A percentile compares a stretch with the other conserved stretches of the same genome.
Conservation (phyloP, 1,140 invertebrate genomes). For the Drosophila ananassae region DNA sequence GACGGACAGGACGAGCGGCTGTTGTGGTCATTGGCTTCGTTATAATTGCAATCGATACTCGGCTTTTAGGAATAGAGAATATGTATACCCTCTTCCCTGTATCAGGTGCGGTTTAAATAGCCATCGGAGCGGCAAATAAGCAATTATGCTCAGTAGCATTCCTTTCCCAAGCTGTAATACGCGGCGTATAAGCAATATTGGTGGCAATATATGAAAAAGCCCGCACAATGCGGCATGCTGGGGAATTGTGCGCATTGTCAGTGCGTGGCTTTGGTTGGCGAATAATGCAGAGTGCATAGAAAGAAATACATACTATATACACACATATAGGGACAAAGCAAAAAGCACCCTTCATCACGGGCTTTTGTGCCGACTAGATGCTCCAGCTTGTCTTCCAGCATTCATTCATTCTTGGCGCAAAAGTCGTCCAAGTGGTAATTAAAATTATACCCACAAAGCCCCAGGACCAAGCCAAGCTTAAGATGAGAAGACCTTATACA, state of each 20-base stretch:
- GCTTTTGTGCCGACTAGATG: constrained; percentile 33
- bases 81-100: constrained; percentile 16
- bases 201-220: constrained; percentile 15
- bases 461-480: constrained; percentile 2
- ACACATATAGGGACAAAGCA: not conserved
- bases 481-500: not conserved
- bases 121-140: constrained; percentile 66
- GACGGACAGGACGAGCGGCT: constrained; percentile 10
- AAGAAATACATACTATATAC: constrained; percentile 7
- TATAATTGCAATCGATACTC: constrained; percentile 57
- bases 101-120: constrained; percentile 41
- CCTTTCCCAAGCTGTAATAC: constrained; percentile 40
- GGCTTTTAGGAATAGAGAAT: constrained; percentile 16
- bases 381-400: constrained; percentile 5
- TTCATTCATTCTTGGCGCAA: constrained; percentile 16
- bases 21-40: constrained; percentile 54
- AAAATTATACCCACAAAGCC: constrained; percentile 68
- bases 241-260: constrained; percentile 57
- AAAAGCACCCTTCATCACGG: constrained; percentile 3
- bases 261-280: constrained; percentile 36
- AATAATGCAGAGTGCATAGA: constrained; percentile 7
- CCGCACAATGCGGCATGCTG: constrained; percentile 49
- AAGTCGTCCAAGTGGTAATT: constrained; percentile 70
- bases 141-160: constrained; percentile 54
- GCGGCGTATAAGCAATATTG: constrained; percentile 54